These are phyloP conservation scores for Tinamus guttatus DNA, from an alignment of 2,113 vertebrate genomes.

Conservation along the genomic window DNA sequence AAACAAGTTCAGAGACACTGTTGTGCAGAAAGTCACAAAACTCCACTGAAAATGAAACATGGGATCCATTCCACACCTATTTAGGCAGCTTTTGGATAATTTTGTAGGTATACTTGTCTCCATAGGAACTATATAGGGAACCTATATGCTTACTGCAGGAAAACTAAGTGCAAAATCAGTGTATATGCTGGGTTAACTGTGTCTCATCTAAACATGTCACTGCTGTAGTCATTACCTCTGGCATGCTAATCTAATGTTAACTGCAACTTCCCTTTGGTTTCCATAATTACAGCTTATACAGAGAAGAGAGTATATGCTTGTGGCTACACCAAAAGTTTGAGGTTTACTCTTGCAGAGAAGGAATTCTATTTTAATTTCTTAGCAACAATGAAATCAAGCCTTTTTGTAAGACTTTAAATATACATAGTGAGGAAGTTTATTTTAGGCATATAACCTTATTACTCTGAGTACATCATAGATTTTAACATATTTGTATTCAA, in stretches of 20 bases:
- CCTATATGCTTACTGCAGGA: neutral
- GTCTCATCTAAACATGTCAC: neutral
- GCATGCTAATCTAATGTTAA: neutral
- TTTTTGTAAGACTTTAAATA: neutral
- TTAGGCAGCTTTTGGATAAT: neutral
- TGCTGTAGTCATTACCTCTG: neutral
- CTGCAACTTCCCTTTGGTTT: neutral
- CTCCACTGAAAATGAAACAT: neutral
- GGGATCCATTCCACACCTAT: neutral
- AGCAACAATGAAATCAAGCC: neutral
- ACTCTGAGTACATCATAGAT: neutral
- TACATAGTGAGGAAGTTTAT: neutral
- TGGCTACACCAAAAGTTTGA: neutral
- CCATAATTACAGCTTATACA: neutral
- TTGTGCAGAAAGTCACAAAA: neutral
- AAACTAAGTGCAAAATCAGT: neutral
- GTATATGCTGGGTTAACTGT: neutral
- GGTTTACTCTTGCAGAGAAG: neutral
- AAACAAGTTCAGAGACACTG: neutral
- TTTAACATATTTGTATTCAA: neutral
- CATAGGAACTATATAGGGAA: neutral
- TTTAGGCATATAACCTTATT: neutral
- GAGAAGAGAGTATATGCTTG: neutral
- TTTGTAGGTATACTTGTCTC: neutral
- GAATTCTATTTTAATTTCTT: neutral